Percentiles rank a stretch among this genome's conserved stretches.
Conservation (phyloP, 2,888 invertebrate genomes). For the Isotomurus palustris region DNA sequence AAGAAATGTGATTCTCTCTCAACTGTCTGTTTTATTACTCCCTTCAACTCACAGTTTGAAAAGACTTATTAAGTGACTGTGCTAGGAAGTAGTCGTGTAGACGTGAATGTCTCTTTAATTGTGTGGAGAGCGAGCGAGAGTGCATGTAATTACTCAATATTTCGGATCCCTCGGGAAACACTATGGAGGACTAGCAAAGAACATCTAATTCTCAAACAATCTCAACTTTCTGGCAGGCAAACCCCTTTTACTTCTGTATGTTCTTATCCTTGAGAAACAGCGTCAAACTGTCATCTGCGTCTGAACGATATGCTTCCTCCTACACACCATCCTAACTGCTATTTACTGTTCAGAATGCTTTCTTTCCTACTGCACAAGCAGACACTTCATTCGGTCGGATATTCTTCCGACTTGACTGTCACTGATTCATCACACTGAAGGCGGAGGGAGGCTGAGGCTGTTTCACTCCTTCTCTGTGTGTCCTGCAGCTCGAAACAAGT, state of each 20-base stretch:
- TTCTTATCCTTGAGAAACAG: constrained; percentile 3
- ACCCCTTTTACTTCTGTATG: not conserved
- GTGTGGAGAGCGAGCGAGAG: constrained; percentile 16
- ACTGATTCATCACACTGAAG: constrained; percentile 13
- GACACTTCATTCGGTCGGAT: too few species aligned
- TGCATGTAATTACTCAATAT: constrained; percentile 19
- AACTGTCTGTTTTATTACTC: constrained; percentile 2
- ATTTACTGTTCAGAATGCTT: not conserved
- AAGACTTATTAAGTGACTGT: constrained; percentile 1
- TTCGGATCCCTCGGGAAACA: constrained; percentile 8
- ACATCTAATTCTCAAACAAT: constrained; percentile 12
- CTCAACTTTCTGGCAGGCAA: constrained; percentile 11
- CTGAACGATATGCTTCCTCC: constrained; percentile 6
- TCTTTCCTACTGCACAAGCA: too few species aligned
- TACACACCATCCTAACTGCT: not conserved
- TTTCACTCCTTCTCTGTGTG: not conserved
- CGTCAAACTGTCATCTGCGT: constrained; percentile 17
- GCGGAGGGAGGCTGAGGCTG: not conserved
- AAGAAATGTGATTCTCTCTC: constrained; percentile 7
- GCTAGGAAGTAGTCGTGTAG: constrained; percentile 8
- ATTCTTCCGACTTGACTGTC: too few species aligned
- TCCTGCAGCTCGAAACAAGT: constrained; percentile 8
- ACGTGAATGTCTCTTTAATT: constrained; percentile 15
- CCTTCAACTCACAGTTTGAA: not conserved
- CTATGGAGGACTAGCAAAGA: not conserved